These are phyloP conservation scores for Chrosomus eos DNA, from an alignment of 2,797 vertebrate genomes.

Conservation along the genomic window DNA sequence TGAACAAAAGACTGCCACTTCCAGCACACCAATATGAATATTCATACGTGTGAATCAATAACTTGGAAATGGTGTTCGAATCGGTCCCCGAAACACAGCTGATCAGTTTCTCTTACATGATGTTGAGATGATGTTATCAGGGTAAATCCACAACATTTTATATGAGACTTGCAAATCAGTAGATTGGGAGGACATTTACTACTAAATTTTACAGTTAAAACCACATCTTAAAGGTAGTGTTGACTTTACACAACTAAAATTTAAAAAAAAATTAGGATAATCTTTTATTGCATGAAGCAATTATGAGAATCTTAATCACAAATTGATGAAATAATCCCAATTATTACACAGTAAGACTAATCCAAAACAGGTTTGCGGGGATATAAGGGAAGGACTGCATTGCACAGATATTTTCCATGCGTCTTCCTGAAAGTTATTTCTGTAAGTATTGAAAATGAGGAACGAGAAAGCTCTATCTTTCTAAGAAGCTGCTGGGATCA, in stretches of 20 bases:
- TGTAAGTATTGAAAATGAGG: background rate
- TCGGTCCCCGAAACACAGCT: background rate
- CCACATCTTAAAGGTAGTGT: background rate
- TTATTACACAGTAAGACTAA: too few relatives aligned
- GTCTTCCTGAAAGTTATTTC: background rate
- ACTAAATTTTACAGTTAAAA: background rate
- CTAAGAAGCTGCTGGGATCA: background rate
- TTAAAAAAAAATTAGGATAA: background rate
- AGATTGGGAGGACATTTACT: background rate
- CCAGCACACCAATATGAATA: conserved; percentile 72
- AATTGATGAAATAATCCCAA: background rate
- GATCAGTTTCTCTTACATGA: background rate
- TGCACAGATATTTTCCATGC: background rate
- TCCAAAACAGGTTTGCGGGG: too few relatives aligned
- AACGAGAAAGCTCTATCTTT: background rate
- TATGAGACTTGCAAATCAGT: too few relatives aligned
- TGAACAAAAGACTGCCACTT: conserved; percentile 41
- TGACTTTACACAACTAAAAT: background rate
- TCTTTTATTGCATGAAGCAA: background rate
- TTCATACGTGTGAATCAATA: conserved; percentile 29
- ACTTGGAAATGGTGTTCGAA: background rate
- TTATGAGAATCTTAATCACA: background rate
- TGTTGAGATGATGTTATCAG: background rate
- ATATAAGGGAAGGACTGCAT: background rate
- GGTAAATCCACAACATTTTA: background rate